phyloP scores from a whole-genome alignment of 1,140 invertebrate genomes.

The Philopotamus ludificatus region DNA sequence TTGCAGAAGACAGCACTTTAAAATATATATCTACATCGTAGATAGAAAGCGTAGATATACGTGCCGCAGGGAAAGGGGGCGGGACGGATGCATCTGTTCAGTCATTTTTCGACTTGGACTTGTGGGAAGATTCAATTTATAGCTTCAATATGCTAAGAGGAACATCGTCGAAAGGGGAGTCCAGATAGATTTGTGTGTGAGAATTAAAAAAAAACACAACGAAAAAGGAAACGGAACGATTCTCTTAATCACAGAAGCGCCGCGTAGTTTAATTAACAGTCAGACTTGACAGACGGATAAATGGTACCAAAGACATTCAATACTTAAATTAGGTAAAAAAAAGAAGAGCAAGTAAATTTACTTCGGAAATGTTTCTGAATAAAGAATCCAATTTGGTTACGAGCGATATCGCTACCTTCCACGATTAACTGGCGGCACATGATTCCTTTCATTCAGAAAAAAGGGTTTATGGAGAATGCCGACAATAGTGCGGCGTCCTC shows the following conservation, averaged over 20 bases:
- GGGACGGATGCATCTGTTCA: slow-evolving; percentile 25
- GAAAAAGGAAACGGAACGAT: background rate
- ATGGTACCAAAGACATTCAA: background rate
- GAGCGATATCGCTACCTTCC: background rate
- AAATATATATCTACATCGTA: background rate
- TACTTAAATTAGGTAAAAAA: too few relatives aligned
- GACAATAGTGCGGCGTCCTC: too few relatives aligned
- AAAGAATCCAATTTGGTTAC: background rate
- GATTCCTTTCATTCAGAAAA: too few relatives aligned
- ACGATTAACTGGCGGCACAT: background rate
- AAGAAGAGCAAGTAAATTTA: background rate
- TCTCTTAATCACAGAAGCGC: background rate
- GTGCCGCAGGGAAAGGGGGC: slow-evolving; percentile 1
- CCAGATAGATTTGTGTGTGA: slow-evolving; percentile 1
- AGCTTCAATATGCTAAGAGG: slow-evolving; percentile 6
- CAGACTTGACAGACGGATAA: background rate
- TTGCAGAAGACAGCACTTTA: background rate
- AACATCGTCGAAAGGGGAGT: background rate
- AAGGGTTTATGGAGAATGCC: too few relatives aligned
- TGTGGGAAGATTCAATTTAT: slow-evolving; percentile 26
- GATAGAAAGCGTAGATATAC: background rate
- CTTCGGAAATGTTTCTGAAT: background rate
- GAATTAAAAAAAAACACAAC: slow-evolving; percentile 5
- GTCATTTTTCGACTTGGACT: slow-evolving; percentile 21
- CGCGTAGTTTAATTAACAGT: background rate